Evolutionary conservation across 2,888 invertebrate species (phyloP), one percentile per base, ranked within the genome.

Genomic region (Mystacides longicornis): DNA sequence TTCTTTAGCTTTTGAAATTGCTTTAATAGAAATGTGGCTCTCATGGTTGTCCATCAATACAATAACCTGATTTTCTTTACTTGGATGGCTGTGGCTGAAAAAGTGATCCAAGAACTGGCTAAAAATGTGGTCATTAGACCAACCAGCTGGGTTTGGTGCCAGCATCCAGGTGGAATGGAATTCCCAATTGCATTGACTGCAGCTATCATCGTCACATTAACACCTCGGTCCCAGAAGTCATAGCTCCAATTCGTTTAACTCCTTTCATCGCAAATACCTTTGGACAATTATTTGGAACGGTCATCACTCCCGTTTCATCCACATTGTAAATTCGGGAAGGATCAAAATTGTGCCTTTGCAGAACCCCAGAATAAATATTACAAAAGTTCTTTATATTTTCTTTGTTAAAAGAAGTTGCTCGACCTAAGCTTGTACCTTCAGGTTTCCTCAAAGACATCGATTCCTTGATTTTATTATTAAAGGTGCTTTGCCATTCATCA

Each of bases 391-490:
- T 43, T n/a, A 43, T n/a, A 18, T 43, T 43, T 43, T 43, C 43
- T 16, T n/a, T 5, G 16, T 43, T 43, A n/a, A 43, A 43, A 11
- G 43, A 43, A 43, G 43, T 43, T 11, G 43, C 43, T 5, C 43
- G 18, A n/a, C 43, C 43, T n/a, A 43, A 43, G 16, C 43, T 43
- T 11, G 43, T 43, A 4, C 43, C 43, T 43, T 43, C 43, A 43
- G 43, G 43, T 43, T 43, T 27, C 27, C 27, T 27, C 11, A 27
- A 27, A 7, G 27, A 27, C 11, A 27, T 27, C 5, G 11, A 7
- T 27, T 27, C 27, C 27, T 27, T 27, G 11, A 27, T 7, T 27
- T 27, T 27, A 11, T 27, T 27, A 7, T 43, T 43, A n/a, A 43
- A 43, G 4, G 18, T 43, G 16, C 43, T 7, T n/a, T 14, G 18